A percentile compares a stretch with the other conserved stretches of the same genome.
Conservation (phyloP, 2,888 invertebrate genomes). For the Pimpla rufipes region DNA sequence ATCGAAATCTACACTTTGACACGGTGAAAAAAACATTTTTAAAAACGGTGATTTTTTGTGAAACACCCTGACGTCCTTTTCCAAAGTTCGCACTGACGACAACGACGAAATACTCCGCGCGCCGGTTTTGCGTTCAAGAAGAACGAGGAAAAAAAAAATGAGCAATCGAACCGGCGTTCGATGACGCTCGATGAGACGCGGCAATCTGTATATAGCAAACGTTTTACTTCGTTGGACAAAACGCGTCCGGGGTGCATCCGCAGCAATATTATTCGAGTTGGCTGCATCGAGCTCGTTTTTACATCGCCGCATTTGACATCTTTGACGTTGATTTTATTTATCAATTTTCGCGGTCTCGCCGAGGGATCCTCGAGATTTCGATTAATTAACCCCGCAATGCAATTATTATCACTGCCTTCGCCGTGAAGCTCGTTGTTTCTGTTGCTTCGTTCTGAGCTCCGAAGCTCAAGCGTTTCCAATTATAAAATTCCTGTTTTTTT, state of each 20-base stretch:
- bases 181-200: conserved; percentile 47
- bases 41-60: too few species aligned
- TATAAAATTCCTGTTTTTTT: background rate
- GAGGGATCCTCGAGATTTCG: conserved; percentile 14
- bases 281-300: conserved; percentile 37
- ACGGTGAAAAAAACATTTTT: too few species aligned
- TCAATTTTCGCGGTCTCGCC: background rate
- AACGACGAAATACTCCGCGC: conserved; percentile 16
- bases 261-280: conserved; percentile 34
- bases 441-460: conserved; percentile 40
- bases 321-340: conserved; percentile 21
- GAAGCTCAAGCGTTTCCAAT: conserved; percentile 21
- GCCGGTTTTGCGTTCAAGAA: conserved; percentile 11
- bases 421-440: conserved; percentile 61
- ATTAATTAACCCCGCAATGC: conserved; percentile 35
- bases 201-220: conserved; percentile 19
- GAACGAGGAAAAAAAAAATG: conserved; percentile 26
- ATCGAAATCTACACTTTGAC: too few species aligned
- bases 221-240: conserved; percentile 21
- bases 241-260: conserved; percentile 35
- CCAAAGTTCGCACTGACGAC: conserved; percentile 50
- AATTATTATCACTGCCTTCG: conserved; percentile 65
- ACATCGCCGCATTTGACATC: conserved; percentile 55
- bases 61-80: too few species aligned
- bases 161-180: conserved; percentile 35